Base-by-base conservation (phyloP, 2,888 invertebrate genomes). In the Crossocerus cetratus region DNA sequence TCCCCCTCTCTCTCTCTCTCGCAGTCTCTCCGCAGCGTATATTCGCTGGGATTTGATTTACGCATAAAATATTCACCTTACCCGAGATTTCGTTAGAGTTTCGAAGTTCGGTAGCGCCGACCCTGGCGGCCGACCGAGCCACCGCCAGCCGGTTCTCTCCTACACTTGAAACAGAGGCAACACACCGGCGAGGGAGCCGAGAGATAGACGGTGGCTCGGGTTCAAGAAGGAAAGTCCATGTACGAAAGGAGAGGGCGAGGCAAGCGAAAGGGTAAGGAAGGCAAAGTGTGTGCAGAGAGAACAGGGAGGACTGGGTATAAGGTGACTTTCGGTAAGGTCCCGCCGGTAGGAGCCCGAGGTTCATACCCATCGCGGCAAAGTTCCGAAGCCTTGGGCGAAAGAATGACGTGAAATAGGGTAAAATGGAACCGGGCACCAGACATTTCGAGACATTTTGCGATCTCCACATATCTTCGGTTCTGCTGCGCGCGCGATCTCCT, bases 41-140 rank as follows among this genome's bases (percentile, higher is more conserved):
- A 78, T 80, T 78, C 73, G 76, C 76, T 73, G 69, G 80, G 74
- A 84, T 83, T 83, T 84, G 84, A 85, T 86, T 86, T 85, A 84
- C 84, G 86, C 81, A 85, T 87, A 83, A 85, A 86, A 86, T 87
- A 87, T 88, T 87, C 86, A 86, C 81, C 77, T 80, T 77, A 77
- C 76, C 80, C 78, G 80, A 84, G 84, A 87, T 86, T 87, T 84
- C 83, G 85, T 87, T 85, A 84, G 77, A 84, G 84, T 84, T 83
- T 78, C 80, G 69, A 80, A 85, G 83, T 84, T 85, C 76, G 76
- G 65, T 78, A 81, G 76, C 73, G 81, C 74, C 72, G 72, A 76
- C 74, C 74, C 69, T 63, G 64, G 58, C 69, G 65, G 67, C 65
- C 18, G 59, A 55, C 43, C 23, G 63, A 43, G n/a, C 67, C 45